phyloP scores from a whole-genome alignment of 2,888 invertebrate genomes.

The Pristionchus japonicus region DNA sequence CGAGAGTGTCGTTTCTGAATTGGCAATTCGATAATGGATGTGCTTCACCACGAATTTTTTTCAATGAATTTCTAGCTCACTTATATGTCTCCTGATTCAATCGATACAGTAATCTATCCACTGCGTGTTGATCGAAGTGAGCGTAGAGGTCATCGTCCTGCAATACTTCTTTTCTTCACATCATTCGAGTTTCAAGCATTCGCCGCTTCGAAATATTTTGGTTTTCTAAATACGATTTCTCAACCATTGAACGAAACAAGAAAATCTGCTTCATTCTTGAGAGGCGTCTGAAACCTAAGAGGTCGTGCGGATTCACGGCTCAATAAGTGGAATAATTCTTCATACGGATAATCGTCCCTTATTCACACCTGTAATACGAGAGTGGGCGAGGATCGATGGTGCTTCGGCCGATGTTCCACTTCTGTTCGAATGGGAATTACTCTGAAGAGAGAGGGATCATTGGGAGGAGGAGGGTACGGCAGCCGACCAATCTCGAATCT shows the following conservation, averaged over 20 bases:
- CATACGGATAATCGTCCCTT: background rate
- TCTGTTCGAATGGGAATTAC: conserved; percentile 43
- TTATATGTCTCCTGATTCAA: conserved; percentile 34
- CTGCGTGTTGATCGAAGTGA: background rate
- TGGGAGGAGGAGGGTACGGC: background rate
- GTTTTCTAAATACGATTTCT: no score
- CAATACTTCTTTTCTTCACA: background rate
- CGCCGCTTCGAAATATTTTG: no score
- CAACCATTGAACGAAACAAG: background rate
- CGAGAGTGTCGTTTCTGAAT: conserved; percentile 41
- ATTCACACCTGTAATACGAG: conserved; percentile 10
- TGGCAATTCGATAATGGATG: background rate
- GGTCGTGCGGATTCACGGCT: background rate
- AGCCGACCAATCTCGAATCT: background rate
- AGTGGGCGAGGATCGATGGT: conserved; percentile 42
- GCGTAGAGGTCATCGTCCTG: conserved; percentile 41
- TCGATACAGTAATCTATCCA: conserved; percentile 11
- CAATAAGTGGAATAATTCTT: background rate
- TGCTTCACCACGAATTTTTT: no score
- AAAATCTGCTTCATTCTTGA: background rate
- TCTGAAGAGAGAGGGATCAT: conserved; percentile 17
- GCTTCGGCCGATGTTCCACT: conserved; percentile 8
- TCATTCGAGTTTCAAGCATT: no score
- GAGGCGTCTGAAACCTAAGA: background rate
- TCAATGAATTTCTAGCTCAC: background rate